Evolutionary conservation across 2,888 invertebrate genomes (phyloP), one percentile per base, ranked within the genome.

Genomic region (Heterodera filipjevi): DNA sequence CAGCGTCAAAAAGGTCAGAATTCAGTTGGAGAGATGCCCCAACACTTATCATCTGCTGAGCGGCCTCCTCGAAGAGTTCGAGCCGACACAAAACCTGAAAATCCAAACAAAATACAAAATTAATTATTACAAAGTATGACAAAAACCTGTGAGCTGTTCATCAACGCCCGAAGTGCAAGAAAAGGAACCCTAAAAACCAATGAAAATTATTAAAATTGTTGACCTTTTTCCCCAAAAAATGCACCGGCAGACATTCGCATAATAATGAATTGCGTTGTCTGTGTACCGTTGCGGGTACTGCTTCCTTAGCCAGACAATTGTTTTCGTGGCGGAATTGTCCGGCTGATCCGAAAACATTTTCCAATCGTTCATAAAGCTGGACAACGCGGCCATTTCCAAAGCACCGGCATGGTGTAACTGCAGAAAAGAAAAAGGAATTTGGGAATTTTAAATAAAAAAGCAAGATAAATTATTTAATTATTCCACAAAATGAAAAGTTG

Each of bases 191-290:
- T 81, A 33, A 81, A 81, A 46, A 10, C 49, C 39, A 10, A 64
- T 30, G 30, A 22, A 64, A 73, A 46, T 73, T 73, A 14, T 35
- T 22, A 1, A 0, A 78, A 10, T 10, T 10, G 6, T 35, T 27
- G n/a, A 1, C 94, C 94, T 93, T n/a, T n/a, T n/a, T n/a, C n/a
- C n/a, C n/a, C n/a, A n/a, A n/a, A n/a, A n/a, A n/a, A n/a, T 49
- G 49, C 93, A 83, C 84, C 77, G 30, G 92, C 96, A 96, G 74
- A 93, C 93, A 87, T 94, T 95, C 77, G 95, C 92, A 90, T 97
- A 98, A 33, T 94, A 95, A 5, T 93, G 92, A 86, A 98, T 95
- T 81, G 96, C 95, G 89, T 95, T 95, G 88, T 97, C 97, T 93
- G 98, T 94, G 89, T 98, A 96, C 84, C 91, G 91, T 79, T 89